Conservation (phyloP, 2,113 vertebrate species). For the Eulemur macaco region DNA sequence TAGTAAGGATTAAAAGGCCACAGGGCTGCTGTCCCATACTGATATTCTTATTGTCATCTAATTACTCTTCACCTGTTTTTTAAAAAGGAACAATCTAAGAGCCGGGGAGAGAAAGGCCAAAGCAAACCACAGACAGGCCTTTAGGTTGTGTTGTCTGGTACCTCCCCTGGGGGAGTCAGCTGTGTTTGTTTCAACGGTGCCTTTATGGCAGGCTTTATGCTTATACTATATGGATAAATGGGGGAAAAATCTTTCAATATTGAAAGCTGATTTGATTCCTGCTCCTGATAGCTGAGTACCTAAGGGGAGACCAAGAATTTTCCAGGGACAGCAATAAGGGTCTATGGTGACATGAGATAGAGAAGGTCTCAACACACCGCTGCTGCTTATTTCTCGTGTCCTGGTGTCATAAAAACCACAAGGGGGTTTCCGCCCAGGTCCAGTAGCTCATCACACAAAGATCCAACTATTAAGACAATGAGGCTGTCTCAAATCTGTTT, state of each 20-base stretch:
- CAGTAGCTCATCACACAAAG: no score
- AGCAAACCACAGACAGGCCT: neutral
- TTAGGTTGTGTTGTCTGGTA: neutral
- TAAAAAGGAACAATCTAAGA: neutral
- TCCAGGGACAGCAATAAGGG: neutral
- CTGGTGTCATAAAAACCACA: no score
- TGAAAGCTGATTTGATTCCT: neutral
- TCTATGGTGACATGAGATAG: neutral
- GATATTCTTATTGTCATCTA: neutral
- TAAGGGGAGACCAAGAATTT: neutral
- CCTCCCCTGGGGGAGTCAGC: accelerated
- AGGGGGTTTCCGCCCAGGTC: no score
- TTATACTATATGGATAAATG: neutral
- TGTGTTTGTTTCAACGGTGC: neutral
- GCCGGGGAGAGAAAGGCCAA: neutral
- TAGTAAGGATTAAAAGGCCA: neutral
- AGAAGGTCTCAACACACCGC: neutral
- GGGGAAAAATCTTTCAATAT: neutral
- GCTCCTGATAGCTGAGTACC: neutral
- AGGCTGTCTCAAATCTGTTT: no score
- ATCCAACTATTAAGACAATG: no score
- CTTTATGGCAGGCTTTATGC: neutral
- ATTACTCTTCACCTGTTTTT: neutral
- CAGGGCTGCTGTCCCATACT: neutral
- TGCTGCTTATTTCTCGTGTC: neutral